Conservation (phyloP, 2,113 vertebrate species). For the Damaliscus lunatus region DNA sequence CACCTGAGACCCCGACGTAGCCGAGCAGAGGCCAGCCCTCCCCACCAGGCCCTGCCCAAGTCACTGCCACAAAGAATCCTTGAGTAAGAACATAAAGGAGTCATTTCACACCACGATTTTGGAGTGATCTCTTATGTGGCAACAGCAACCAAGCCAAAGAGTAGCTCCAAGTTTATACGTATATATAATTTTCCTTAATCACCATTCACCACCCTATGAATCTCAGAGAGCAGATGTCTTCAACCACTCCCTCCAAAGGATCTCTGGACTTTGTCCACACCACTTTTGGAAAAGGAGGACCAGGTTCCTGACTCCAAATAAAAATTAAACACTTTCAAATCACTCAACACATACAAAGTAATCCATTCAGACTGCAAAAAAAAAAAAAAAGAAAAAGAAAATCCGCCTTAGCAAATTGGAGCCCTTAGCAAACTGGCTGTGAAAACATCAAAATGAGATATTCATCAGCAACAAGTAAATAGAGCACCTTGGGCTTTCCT, state of each 20-base stretch:
- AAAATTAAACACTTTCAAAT: conserved; percentile 26
- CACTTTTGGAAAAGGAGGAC: not conserved
- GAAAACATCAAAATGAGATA: conserved; percentile 40
- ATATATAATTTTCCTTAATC: not conserved
- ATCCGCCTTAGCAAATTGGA: not conserved
- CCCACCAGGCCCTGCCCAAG: not conserved
- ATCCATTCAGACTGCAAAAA: not conserved
- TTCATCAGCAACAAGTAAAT: not conserved
- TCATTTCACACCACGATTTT: not conserved
- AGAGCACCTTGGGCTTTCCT: not conserved
- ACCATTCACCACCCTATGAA: not conserved
- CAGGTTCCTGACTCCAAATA: not conserved
- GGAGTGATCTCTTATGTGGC: not conserved
- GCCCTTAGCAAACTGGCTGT: conserved; percentile 41
- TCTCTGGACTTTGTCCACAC: not conserved
- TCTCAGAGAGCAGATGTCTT: not conserved
- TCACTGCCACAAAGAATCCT: not conserved
- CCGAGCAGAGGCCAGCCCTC: not conserved
- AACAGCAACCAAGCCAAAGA: not conserved
- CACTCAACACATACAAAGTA: conserved; percentile 3
- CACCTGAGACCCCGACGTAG: not conserved
- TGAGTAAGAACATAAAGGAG: not conserved
- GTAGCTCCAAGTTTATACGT: not conserved
- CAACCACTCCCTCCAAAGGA: not conserved
- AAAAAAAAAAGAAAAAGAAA: not conserved